Conservation (phyloP, 1,140 invertebrate species). For the Drosophila sproati region DNA sequence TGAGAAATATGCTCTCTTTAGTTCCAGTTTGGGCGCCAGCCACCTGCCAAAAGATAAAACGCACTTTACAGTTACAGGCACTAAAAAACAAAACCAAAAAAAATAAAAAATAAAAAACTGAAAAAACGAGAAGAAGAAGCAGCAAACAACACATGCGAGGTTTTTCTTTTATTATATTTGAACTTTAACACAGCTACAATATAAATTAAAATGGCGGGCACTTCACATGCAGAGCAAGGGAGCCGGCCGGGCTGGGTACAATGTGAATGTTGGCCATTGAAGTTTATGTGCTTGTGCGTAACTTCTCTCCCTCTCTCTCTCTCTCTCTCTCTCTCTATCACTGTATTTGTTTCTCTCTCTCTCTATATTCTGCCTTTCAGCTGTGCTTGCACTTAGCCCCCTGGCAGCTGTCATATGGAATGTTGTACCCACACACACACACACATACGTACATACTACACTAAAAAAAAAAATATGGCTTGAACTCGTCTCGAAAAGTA, state of each 20-base stretch:
- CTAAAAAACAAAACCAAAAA: neutral
- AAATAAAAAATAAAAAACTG: slow-evolving; percentile 14
- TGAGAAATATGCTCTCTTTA: slow-evolving; percentile 10
- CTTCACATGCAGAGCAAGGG: slow-evolving; percentile 20
- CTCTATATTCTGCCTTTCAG: slow-evolving; percentile 8
- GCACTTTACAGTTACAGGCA: slow-evolving; percentile 56
- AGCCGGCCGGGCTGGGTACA: neutral
- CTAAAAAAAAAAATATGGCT: neutral
- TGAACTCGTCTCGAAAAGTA: too few species aligned
- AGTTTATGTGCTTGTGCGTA: slow-evolving; percentile 55
- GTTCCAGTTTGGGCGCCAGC: slow-evolving; percentile 16
- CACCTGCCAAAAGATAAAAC: slow-evolving; percentile 77
- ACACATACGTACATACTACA: neutral
- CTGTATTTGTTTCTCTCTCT: neutral
- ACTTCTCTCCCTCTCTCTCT: neutral
- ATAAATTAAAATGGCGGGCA: slow-evolving; percentile 80
- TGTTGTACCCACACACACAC: slow-evolving; percentile 37
- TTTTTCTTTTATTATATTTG: slow-evolving; percentile 76
- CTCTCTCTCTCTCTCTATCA: neutral
- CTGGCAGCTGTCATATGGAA: slow-evolving; percentile 61
- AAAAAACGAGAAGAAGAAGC: slow-evolving; percentile 9
- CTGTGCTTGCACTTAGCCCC: slow-evolving; percentile 48
- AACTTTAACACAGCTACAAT: slow-evolving; percentile 79
- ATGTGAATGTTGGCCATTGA: slow-evolving; percentile 43
- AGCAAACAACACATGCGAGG: slow-evolving; percentile 45